Percentiles rank a stretch among this genome's conserved stretches.
These are phyloP conservation scores for Grammomys surdaster DNA, from an alignment of 2,113 vertebrate species.

Conservation along the genomic window DNA sequence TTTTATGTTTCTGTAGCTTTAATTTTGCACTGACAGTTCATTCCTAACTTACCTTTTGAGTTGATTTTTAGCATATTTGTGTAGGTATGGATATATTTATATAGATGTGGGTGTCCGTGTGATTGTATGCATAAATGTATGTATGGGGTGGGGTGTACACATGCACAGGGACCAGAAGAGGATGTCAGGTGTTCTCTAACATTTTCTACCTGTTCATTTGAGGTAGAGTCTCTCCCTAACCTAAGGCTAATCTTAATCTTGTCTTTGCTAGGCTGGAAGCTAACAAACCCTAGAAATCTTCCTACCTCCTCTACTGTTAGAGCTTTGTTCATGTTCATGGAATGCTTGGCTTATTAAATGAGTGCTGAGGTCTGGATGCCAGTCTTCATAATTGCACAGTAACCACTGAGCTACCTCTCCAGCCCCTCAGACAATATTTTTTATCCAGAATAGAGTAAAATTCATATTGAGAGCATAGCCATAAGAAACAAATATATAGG, in stretches of 20 bases:
- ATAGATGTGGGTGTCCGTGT: background rate
- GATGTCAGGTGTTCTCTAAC: background rate
- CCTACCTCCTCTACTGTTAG: background rate
- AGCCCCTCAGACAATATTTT: background rate
- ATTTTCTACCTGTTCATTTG: background rate
- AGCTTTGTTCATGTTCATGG: background rate
- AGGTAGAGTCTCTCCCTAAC: background rate
- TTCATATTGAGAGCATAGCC: background rate
- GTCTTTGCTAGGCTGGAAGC: background rate
- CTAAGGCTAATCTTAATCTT: background rate
- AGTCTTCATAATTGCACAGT: background rate
- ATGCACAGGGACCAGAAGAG: background rate
- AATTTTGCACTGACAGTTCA: conserved; percentile 13
- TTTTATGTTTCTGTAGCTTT: background rate
- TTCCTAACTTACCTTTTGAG: background rate
- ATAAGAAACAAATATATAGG: background rate
- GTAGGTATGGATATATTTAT: background rate
- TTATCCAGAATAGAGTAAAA: background rate
- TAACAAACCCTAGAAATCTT: background rate
- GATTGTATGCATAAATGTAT: background rate
- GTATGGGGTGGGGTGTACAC: background rate
- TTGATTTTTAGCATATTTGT: background rate
- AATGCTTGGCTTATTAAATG: background rate
- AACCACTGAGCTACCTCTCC: background rate
- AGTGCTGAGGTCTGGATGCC: background rate